These are phyloP conservation scores for Oryzias dopingdopingensis DNA, from an alignment of 2,797 vertebrate genomes.

Conservation along the genomic window DNA sequence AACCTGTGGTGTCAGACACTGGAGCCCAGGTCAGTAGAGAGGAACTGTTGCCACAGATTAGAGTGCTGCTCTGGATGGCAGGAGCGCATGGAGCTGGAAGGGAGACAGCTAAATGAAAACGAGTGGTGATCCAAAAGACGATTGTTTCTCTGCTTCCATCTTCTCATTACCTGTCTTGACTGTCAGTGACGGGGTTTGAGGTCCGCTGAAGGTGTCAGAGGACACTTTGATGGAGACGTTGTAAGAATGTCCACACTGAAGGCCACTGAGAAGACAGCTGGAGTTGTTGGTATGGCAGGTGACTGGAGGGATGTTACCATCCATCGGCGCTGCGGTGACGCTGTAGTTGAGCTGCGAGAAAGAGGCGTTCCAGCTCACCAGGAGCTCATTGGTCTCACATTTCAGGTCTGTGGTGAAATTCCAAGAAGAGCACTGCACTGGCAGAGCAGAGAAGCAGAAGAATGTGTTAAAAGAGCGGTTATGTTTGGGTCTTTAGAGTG, in stretches of 20 bases:
- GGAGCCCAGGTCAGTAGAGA: slow-evolving; percentile 57
- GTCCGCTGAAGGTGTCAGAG: slow-evolving; percentile 54
- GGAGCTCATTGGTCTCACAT: slow-evolving; percentile 52
- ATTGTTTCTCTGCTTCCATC: neutral
- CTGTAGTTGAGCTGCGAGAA: slow-evolving; percentile 53
- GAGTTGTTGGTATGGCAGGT: slow-evolving; percentile 41
- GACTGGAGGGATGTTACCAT: slow-evolving; percentile 15
- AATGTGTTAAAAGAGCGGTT: neutral
- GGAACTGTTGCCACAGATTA: slow-evolving; percentile 58
- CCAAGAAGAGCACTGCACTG: slow-evolving; percentile 65
- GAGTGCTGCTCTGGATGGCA: slow-evolving; percentile 33
- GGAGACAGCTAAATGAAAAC: slow-evolving; percentile 7
- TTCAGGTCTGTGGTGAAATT: slow-evolving; percentile 43
- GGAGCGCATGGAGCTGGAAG: slow-evolving; percentile 69
- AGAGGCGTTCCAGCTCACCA: slow-evolving; percentile 60
- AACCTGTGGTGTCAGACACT: slow-evolving; percentile 33
- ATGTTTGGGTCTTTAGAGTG: neutral
- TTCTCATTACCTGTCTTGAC: slow-evolving; percentile 60
- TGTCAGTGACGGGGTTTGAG: slow-evolving; percentile 32
- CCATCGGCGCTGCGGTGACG: slow-evolving; percentile 28
- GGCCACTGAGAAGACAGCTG: slow-evolving; percentile 57
- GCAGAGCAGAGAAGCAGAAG: slow-evolving; percentile 15
- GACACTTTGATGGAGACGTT: slow-evolving; percentile 58
- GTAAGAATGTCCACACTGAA: slow-evolving; percentile 67
- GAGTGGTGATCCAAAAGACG: neutral